phyloP scores from a whole-genome alignment of 1,140 invertebrate species.

The Drosophila pandora region DNA sequence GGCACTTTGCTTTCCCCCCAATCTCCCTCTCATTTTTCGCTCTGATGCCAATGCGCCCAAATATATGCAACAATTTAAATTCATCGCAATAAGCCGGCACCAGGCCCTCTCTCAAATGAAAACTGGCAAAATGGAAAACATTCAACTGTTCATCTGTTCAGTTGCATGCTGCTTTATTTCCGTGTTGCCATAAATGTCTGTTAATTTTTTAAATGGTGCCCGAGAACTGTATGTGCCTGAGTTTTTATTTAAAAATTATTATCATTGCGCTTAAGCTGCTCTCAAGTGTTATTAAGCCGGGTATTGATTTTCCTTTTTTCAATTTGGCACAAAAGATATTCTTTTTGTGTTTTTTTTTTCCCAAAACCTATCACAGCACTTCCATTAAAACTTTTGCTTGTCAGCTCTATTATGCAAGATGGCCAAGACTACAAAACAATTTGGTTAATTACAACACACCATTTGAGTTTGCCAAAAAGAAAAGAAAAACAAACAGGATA shows the following conservation, averaged over 20 bases:
- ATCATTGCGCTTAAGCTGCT: constrained; percentile 44
- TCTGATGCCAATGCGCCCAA: constrained; percentile 37
- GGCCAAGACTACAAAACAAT: constrained; percentile 56
- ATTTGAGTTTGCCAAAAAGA: constrained; percentile 52
- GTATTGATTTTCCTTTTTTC: constrained; percentile 19
- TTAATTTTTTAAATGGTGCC: constrained; percentile 60
- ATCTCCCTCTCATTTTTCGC: neutral
- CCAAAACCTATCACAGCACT: constrained; percentile 13
- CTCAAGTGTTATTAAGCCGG: constrained; percentile 49
- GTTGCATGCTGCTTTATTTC: constrained; percentile 23
- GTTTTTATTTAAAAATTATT: constrained; percentile 39
- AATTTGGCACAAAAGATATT: constrained; percentile 9
- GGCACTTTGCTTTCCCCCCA: constrained; percentile 27
- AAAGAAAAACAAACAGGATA: constrained; percentile 10
- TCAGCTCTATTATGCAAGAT: constrained; percentile 17
- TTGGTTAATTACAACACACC: constrained; percentile 66
- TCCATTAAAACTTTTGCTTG: constrained; percentile 32
- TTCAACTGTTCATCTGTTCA: neutral
- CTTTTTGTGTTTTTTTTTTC: too few relatives aligned
- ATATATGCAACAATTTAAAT: constrained; percentile 81
- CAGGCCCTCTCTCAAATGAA: constrained; percentile 46
- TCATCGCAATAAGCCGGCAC: constrained; percentile 73
- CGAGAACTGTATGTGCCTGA: constrained; percentile 10
- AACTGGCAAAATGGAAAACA: constrained; percentile 47
- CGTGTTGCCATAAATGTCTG: constrained; percentile 61